These are phyloP conservation scores for Drosophila suzukii DNA, from an alignment of 1,140 invertebrate species.

Conservation along the genomic window DNA sequence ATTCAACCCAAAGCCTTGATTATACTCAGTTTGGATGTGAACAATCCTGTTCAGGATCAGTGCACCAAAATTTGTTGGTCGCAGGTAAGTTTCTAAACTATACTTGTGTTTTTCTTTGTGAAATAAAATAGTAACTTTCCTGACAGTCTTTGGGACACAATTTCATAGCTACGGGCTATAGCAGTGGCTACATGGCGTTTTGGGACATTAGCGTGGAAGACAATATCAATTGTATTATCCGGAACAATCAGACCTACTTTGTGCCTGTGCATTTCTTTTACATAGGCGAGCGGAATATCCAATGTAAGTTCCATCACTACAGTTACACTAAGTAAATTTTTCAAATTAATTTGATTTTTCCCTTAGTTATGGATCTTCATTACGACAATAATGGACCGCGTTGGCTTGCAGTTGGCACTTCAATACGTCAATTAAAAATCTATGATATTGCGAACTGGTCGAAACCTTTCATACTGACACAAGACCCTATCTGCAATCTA, in stretches of 20 bases:
- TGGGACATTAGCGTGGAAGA: slow-evolving; percentile 63
- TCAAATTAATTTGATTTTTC: neutral
- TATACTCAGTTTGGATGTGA: slow-evolving; percentile 38
- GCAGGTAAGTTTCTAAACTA: slow-evolving; percentile 41
- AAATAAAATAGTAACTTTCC: neutral
- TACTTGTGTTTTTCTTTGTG: too few species aligned
- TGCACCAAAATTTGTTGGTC: slow-evolving; percentile 73
- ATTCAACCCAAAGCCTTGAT: slow-evolving; percentile 46
- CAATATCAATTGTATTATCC: slow-evolving; percentile 49
- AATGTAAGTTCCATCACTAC: slow-evolving; percentile 41
- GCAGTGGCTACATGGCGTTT: slow-evolving; percentile 62
- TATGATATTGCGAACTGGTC: slow-evolving; percentile 65
- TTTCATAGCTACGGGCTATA: slow-evolving; percentile 61
- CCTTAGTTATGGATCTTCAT: slow-evolving; percentile 66
- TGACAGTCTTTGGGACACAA: slow-evolving; percentile 58
- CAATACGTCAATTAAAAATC: slow-evolving; percentile 46
- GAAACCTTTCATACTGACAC: slow-evolving; percentile 40
- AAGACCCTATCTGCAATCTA: slow-evolving; percentile 46
- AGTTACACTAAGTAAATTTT: too few species aligned
- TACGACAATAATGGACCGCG: slow-evolving; percentile 67
- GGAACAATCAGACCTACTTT: slow-evolving; percentile 39
- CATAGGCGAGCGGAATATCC: slow-evolving; percentile 61
- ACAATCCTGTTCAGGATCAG: slow-evolving; percentile 41
- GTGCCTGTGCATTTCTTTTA: slow-evolving; percentile 58
- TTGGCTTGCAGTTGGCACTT: slow-evolving; percentile 59